Evolutionary conservation across 2,888 invertebrate genomes (phyloP).

Genomic region (Clanis bilineata): DNA sequence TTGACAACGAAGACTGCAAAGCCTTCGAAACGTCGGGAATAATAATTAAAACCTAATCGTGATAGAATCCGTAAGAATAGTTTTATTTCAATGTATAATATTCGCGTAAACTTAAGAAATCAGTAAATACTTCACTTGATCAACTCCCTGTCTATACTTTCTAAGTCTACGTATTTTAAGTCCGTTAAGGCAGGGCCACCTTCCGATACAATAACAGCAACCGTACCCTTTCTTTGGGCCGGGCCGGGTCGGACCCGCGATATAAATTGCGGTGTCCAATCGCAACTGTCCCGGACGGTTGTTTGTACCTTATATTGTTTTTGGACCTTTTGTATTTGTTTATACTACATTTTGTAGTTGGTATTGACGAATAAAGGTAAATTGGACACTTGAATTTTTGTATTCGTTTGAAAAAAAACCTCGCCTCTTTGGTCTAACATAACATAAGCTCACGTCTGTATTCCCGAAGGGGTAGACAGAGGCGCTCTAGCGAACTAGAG

Average conservation of each 20-base stretch:
- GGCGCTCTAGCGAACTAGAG: too few relatives aligned
- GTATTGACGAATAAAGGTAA: neutral
- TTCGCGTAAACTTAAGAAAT: too few relatives aligned
- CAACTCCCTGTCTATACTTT: neutral
- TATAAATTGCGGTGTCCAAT: conserved; percentile 80
- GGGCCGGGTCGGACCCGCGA: conserved; percentile 47
- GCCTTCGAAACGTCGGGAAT: too few relatives aligned
- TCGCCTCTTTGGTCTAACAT: too few relatives aligned
- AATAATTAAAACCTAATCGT: too few relatives aligned
- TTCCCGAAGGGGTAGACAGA: too few relatives aligned
- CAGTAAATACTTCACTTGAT: neutral
- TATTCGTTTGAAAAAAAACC: too few relatives aligned
- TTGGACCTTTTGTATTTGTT: conserved; percentile 13
- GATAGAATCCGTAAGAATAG: too few relatives aligned
- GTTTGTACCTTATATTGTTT: conserved; percentile 17
- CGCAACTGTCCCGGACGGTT: conserved; percentile 31
- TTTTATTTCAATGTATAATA: too few relatives aligned
- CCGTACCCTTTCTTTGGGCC: conserved; percentile 68
- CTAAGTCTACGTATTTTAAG: conserved; percentile 32
- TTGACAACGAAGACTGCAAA: too few relatives aligned
- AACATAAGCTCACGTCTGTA: too few relatives aligned
- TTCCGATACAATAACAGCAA: conserved; percentile 80
- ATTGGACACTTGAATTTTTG: neutral
- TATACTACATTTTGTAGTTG: conserved; percentile 3
- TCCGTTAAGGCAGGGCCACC: conserved; percentile 74